These are phyloP conservation scores for Pteronotus mesoamericanus DNA, from an alignment of 2,797 vertebrate genomes.

Conservation along the genomic window DNA sequence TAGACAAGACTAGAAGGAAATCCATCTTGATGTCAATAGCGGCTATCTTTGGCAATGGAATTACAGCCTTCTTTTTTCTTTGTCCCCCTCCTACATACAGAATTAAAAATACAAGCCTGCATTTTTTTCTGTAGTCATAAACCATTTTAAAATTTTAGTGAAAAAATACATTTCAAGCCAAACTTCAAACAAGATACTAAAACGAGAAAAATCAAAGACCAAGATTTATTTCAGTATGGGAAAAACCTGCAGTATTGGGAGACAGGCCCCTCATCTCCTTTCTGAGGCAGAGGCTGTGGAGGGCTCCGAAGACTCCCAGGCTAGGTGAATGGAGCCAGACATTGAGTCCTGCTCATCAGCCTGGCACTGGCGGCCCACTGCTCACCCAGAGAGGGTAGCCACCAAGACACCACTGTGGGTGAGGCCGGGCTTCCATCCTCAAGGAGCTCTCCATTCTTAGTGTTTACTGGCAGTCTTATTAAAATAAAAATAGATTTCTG, in stretches of 20 bases:
- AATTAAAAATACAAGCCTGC: not conserved
- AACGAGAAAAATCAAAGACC: not conserved
- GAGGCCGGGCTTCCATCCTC: not conserved
- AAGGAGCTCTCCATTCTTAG: not conserved
- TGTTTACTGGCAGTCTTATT: not conserved
- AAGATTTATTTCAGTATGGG: not conserved
- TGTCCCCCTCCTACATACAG: not conserved
- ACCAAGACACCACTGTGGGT: not conserved
- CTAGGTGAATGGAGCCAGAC: not conserved
- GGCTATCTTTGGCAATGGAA: not conserved
- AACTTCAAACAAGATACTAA: not conserved
- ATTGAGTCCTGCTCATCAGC: not conserved
- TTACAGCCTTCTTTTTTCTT: not conserved
- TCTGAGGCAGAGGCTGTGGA: not conserved
- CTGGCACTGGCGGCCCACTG: fast-evolving
- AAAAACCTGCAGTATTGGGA: not conserved
- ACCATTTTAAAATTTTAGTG: not conserved
- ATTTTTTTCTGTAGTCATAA: not conserved
- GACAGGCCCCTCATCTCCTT: not conserved
- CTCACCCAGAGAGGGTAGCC: not conserved
- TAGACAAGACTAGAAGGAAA: not conserved
- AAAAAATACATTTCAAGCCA: not conserved
- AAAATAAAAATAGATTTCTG: not conserved
- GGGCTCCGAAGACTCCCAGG: not conserved
- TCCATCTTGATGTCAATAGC: too few species aligned